Evolutionary conservation across 2,113 vertebrate genomes (phyloP).

Genomic region (Ranitomeya imitator): DNA sequence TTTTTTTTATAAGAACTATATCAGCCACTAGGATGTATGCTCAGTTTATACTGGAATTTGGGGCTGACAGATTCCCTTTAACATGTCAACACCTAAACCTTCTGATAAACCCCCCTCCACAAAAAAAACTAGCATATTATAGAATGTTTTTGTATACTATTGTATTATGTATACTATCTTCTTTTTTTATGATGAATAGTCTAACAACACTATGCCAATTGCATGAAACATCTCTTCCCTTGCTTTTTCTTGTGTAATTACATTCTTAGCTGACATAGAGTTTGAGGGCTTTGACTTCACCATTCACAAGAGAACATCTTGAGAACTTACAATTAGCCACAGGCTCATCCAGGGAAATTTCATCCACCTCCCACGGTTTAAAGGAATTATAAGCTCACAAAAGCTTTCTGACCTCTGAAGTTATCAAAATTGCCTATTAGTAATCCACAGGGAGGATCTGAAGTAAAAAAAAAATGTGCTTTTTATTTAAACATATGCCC

Average conservation of each 20-base stretch:
- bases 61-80: too few relatives aligned
- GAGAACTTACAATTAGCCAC: conserved; percentile 14
- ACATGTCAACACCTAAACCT: too few relatives aligned
- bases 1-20: too few relatives aligned
- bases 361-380: conserved; percentile 5
- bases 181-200: too few relatives aligned
- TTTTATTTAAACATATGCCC: too few relatives aligned
- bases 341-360: conserved; percentile 29
- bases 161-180: too few relatives aligned
- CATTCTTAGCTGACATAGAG: not conserved
- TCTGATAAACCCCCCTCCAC: too few relatives aligned
- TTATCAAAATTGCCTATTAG: not conserved
- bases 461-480: not conserved
- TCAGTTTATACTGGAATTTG: too few relatives aligned
- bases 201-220: too few relatives aligned
- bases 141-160: not conserved
- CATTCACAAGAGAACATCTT: conserved; percentile 9
- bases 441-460: not conserved
- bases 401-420: not conserved
- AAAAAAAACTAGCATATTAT: too few relatives aligned
- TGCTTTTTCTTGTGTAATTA: not conserved
- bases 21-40: too few relatives aligned
- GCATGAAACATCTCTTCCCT: too few relatives aligned
- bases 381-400: not conserved
- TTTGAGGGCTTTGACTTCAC: not conserved